These are phyloP conservation scores for Polydrusus tereticollis DNA, from an alignment of 2,888 invertebrate genomes.

Conservation along the genomic window DNA sequence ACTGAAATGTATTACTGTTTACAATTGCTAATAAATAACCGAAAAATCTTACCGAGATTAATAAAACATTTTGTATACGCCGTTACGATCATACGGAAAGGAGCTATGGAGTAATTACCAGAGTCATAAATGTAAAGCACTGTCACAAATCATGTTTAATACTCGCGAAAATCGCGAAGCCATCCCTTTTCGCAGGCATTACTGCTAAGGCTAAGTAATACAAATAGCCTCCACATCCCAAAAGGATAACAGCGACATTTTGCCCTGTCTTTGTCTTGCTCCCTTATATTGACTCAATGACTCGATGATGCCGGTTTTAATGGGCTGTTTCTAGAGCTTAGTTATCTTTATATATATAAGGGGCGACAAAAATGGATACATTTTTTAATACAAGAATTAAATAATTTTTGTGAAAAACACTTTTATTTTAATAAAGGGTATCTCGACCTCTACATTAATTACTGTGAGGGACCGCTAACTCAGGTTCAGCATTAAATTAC, in stretches of 20 bases:
- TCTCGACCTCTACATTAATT: too few relatives aligned
- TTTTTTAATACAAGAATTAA: too few relatives aligned
- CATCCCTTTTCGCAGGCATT: conserved; percentile 67
- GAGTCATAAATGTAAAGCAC: conserved; percentile 59
- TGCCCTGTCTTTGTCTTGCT: conserved; percentile 50
- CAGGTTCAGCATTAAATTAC: too few relatives aligned
- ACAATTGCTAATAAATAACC: conserved; percentile 12
- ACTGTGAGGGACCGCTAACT: too few relatives aligned
- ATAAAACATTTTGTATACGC: conserved; percentile 25
- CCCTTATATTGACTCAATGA: conserved; percentile 28
- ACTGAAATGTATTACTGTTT: background rate
- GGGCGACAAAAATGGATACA: too few relatives aligned
- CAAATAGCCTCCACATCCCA: conserved; percentile 67
- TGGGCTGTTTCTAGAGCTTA: background rate
- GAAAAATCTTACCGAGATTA: conserved; percentile 29
- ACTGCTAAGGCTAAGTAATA: conserved; percentile 71
- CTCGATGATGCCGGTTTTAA: conserved; percentile 28
- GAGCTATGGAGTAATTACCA: conserved; percentile 58
- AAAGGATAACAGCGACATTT: conserved; percentile 56
- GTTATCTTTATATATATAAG: background rate
- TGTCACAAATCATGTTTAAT: conserved; percentile 68
- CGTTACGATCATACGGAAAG: conserved; percentile 35
- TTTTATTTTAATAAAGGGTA: too few relatives aligned
- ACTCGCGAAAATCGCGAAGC: conserved; percentile 67
- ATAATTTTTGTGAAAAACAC: too few relatives aligned